Percentiles rank a stretch among this genome's conserved stretches.
These are phyloP conservation scores for Novumbra hubbsi DNA, from an alignment of 2,797 vertebrate species.

Conservation along the genomic window DNA sequence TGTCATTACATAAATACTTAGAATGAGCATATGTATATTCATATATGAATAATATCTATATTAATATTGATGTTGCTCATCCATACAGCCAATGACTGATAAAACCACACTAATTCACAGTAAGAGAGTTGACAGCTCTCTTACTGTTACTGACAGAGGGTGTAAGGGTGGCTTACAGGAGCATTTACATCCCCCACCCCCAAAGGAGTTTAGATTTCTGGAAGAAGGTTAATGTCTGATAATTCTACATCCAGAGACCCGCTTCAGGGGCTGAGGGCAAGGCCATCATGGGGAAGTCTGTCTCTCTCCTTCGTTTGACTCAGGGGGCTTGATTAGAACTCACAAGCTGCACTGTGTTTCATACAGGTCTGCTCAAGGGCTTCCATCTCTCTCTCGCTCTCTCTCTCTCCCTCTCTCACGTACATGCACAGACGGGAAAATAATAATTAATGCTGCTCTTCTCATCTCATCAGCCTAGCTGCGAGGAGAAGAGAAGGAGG, in stretches of 20 bases:
- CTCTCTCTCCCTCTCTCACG: neutral
- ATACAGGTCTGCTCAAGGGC: conserved; percentile 21
- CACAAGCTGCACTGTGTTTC: conserved; percentile 26
- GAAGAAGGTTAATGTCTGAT: conserved; percentile 49
- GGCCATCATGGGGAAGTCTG: conserved; percentile 18
- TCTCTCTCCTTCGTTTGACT: conserved; percentile 21
- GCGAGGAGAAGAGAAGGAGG: neutral
- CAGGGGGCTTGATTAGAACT: conserved; percentile 37
- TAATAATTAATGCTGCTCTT: conserved; percentile 11
- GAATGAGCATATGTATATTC: neutral
- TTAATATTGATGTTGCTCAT: neutral
- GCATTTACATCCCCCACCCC: conserved; percentile 6
- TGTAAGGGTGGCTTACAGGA: conserved; percentile 16
- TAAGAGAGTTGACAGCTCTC: conserved; percentile 23
- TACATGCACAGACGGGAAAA: conserved; percentile 3
- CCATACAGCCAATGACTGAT: conserved; percentile 23
- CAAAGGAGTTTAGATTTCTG: conserved; percentile 25
- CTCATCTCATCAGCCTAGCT: conserved; percentile 11
- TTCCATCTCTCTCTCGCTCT: neutral
- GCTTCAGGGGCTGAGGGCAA: conserved; percentile 1
- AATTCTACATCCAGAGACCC: conserved; percentile 41
- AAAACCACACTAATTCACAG: conserved; percentile 1
- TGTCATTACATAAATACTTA: neutral
- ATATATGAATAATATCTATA: too few species aligned
- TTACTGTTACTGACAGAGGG: conserved; percentile 11